Percentiles rank a stretch among this genome's conserved stretches.
These are phyloP conservation scores for Protonibea diacanthus DNA, from an alignment of 2,797 vertebrate species.

Conservation along the genomic window DNA sequence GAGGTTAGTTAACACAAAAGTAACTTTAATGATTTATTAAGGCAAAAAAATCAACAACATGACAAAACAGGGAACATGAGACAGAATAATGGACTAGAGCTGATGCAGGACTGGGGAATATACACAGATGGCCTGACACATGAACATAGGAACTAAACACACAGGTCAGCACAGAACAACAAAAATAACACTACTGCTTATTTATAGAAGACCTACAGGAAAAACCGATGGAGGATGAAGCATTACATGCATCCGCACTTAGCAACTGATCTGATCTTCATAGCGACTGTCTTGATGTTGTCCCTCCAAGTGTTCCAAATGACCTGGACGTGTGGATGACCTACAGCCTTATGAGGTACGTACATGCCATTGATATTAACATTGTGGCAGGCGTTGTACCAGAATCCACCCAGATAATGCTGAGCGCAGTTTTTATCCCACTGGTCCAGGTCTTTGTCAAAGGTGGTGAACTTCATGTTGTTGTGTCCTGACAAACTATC, in stretches of 20 bases:
- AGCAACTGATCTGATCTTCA: slow-evolving; percentile 47
- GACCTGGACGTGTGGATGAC: not conserved
- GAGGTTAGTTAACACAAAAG: too few relatives aligned
- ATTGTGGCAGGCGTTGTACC: slow-evolving; percentile 27
- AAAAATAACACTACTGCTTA: not conserved
- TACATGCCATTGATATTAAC: slow-evolving; percentile 54
- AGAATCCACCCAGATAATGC: slow-evolving; percentile 40
- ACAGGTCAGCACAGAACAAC: not conserved
- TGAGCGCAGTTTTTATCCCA: slow-evolving; percentile 47
- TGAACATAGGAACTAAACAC: too few relatives aligned
- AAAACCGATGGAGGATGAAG: not conserved
- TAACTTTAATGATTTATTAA: too few relatives aligned
- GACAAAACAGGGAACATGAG: too few relatives aligned
- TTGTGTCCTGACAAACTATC: slow-evolving; percentile 31
- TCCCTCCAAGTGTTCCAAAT: slow-evolving; percentile 42
- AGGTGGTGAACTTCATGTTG: slow-evolving; percentile 70
- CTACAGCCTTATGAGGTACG: not conserved
- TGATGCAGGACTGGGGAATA: too few relatives aligned
- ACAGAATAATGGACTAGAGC: too few relatives aligned
- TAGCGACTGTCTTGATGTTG: slow-evolving; percentile 42
- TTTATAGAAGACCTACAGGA: not conserved
- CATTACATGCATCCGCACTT: slow-evolving; percentile 5
- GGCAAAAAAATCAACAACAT: too few relatives aligned
- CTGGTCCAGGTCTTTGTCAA: slow-evolving; percentile 64
- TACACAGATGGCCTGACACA: too few relatives aligned